Evolutionary conservation across 1,140 invertebrate species (phyloP), one percentile per base, ranked within the genome.

Genomic region (Pseudomyrmex flavicornis): DNA sequence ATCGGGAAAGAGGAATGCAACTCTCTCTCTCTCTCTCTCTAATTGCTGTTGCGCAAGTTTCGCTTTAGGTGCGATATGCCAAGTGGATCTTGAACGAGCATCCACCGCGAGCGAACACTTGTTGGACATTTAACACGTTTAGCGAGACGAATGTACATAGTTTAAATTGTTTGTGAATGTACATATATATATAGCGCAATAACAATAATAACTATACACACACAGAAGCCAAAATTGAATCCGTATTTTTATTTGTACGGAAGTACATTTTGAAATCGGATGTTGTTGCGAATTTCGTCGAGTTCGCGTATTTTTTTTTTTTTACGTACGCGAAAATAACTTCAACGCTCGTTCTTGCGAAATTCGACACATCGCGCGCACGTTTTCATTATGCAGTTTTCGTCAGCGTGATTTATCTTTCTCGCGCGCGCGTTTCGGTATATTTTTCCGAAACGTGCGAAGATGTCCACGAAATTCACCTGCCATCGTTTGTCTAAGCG

Each of bases 401-500:
- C 35, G 54, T 20, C 15, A 48, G 12, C 76, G 26, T 56, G 76
- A 80, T 80, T 80, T 80, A 70, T 80, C 66, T 80, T 79, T 15
- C 54, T 8, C n/a, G n/a, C 35, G 56, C 17, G 5, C 12, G 20
- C 44, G 65, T 58, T 48, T 46, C 65, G 35, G 35, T 35, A 17
- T 48, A 79, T 79, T 79, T 79, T 79, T 79, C 76, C 70, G 76
- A 17, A 17, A 79, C 76, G 65, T 58, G 35, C 52, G 15, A 26
- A 22, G 75, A 35, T 58, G 50, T 35, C 63, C 75, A 50, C n/a
- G 74, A 56, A 77, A 77, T 80, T 70, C 76, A 80, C 76, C 54
- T 77, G 74, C 66, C 66, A 58, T 80, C 76, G 66, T 80, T 80
- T 72, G 76, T 70, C 76, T 80, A 66, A 65, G 54, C 22, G 76